Evolutionary conservation across 2,113 vertebrate genomes (phyloP), one percentile per base, ranked within the genome.

Genomic region (Saguinus midas): DNA sequence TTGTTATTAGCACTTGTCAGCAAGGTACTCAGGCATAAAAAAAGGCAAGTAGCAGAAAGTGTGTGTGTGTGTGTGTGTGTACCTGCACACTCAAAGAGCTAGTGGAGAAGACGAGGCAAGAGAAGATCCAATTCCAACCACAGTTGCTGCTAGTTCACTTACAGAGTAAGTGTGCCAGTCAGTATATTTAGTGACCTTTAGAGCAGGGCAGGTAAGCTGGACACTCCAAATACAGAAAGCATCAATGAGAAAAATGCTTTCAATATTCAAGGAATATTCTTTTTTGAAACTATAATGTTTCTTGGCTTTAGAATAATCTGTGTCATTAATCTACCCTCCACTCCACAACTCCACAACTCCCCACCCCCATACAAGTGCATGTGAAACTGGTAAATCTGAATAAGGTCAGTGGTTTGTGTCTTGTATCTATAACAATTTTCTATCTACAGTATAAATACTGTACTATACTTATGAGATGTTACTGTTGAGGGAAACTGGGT

Each of bases 1-100:
- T 96, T 98, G 98, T 98, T 98, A 99, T 99, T 99, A 99, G 99
- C 98, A 98, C 98, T 98, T 98, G 98, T 99, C 99, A 99, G 98
- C 98, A 98, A 99, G 98, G 98, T 98, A 98, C 97, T 99, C 98
- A 98, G 98, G 99, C 99, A 98, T 98, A 98, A 98, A 98, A 98
- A 98, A 98, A 98, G 98, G 98, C 98, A 95, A 96, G 97, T 80
- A 21, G 98, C 98, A 98, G 97, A 97, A 98, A 98, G 92, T 81
- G 70, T 43, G 94, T 50, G 70, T 40, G 7, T 58, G 68, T 40
- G 64, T 16, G 75, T 43, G 45, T 72, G 5, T 78, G 2, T 40
- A 79, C 80, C 72, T 94, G 68, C 7, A 52, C 37, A 87, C 45
- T 81, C 87, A 81, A 40, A 48, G 90, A 88, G 48, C 37, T 61